Conservation (phyloP, 2,888 invertebrate species). For the Aphidius colemani region DNA sequence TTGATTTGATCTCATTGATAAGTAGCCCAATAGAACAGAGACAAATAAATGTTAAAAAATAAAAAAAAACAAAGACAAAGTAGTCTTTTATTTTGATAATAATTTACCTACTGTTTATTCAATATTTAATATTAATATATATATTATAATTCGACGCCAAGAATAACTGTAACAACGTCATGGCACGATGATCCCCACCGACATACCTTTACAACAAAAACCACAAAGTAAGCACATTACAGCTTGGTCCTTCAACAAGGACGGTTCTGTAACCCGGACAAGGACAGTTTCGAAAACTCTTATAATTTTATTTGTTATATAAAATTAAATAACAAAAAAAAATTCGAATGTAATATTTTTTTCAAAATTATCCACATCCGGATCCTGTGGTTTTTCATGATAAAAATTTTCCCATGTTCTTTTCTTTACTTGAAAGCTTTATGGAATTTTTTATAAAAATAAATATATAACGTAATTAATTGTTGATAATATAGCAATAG, state of each 20-base stretch:
- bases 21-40: slow-evolving; percentile 45
- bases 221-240: background rate
- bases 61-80: no score
- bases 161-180: slow-evolving; percentile 55
- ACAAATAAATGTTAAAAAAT: background rate
- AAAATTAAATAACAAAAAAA: background rate
- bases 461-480: background rate
- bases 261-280: slow-evolving; percentile 38
- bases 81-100: no score
- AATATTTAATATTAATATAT: slow-evolving; percentile 4
- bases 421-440: background rate
- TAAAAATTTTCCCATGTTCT: background rate
- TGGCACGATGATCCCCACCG: slow-evolving; percentile 43
- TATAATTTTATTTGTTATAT: background rate
- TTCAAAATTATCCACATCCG: slow-evolving; percentile 16
- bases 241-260: slow-evolving; percentile 32
- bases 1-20: slow-evolving; percentile 55
- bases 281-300: slow-evolving; percentile 36
- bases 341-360: slow-evolving; percentile 5
- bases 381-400: background rate
- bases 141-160: slow-evolving; percentile 43
- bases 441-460: background rate
- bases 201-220: slow-evolving; percentile 19
- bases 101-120: no score
- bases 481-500: no score